phyloP scores from a whole-genome alignment of 2,797 vertebrate genomes.

The Sebastolobus alascanus region DNA sequence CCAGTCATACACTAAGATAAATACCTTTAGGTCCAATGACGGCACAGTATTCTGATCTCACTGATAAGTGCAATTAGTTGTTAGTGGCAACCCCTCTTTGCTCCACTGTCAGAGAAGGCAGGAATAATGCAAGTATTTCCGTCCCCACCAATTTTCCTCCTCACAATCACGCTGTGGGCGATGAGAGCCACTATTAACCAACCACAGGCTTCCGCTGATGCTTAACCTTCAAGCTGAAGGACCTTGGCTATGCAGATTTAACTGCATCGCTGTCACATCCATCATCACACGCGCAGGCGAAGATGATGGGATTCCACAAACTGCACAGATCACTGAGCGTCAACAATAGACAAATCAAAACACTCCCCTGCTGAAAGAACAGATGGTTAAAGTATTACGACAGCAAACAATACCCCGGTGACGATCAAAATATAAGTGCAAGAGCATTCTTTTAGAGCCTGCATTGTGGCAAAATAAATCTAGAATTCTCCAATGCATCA shows the following conservation, averaged over 20 bases:
- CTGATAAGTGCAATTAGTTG: too few relatives aligned
- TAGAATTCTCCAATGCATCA: not conserved
- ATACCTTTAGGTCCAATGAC: too few relatives aligned
- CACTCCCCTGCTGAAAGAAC: not conserved
- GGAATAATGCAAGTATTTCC: conserved; percentile 35
- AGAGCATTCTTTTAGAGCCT: too few relatives aligned
- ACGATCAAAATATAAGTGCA: not conserved
- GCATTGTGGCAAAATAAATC: not conserved
- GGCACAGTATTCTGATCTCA: too few relatives aligned
- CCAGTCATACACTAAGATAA: too few relatives aligned
- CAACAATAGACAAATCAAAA: conserved; percentile 10
- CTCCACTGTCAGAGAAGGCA: not conserved
- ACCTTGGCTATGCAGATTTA: conserved; percentile 54
- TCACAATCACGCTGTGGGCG: conserved; percentile 29
- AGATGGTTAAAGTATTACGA: not conserved
- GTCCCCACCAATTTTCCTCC: conserved; percentile 34
- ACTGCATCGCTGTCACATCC: conserved; percentile 50
- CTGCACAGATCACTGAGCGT: conserved; percentile 23
- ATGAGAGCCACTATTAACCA: conserved; percentile 31
- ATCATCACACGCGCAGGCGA: conserved; percentile 16
- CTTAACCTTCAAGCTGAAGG: conserved; percentile 61
- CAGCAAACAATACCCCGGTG: not conserved
- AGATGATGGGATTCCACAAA: conserved; percentile 46
- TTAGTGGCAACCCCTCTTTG: not conserved
- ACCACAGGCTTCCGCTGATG: conserved; percentile 1